Evolutionary conservation across 2,113 vertebrate genomes (phyloP).

Genomic region (Actenoides hombroni): DNA sequence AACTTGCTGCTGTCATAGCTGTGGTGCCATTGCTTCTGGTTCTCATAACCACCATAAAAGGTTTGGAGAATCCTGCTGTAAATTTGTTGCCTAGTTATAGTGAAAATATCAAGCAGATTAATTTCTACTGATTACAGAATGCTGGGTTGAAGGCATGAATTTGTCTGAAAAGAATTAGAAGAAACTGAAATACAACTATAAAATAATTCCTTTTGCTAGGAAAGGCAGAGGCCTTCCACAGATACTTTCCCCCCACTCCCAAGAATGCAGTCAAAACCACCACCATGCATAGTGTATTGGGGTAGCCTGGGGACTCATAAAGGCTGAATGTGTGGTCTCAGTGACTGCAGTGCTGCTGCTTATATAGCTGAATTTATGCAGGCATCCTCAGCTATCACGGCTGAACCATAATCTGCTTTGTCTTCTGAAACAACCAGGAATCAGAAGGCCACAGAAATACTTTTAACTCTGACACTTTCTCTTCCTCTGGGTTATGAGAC

Average conservation of each 20-base stretch:
- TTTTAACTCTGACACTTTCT: background rate
- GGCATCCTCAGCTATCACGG: background rate
- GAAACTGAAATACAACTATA: background rate
- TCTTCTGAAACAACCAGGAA: background rate
- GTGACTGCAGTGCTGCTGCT: background rate
- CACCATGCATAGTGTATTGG: background rate
- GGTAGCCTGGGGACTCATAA: background rate
- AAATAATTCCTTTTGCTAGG: background rate
- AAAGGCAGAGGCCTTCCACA: background rate
- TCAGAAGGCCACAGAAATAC: background rate
- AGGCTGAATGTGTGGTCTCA: background rate
- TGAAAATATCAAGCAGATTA: background rate
- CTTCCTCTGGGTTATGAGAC: background rate
- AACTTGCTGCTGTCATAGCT: background rate
- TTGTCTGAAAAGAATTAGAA: background rate
- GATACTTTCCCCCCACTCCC: fast-evolving
- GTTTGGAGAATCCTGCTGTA: background rate
- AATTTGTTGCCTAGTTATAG: background rate
- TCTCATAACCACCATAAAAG: background rate
- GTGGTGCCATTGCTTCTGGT: background rate
- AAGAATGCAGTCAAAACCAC: background rate
- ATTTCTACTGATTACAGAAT: background rate
- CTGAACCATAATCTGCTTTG: background rate
- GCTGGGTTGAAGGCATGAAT: background rate
- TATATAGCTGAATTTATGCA: background rate